Evolutionary conservation across 2,113 vertebrate genomes (phyloP).

Genomic region (Phaethon lepturus): DNA sequence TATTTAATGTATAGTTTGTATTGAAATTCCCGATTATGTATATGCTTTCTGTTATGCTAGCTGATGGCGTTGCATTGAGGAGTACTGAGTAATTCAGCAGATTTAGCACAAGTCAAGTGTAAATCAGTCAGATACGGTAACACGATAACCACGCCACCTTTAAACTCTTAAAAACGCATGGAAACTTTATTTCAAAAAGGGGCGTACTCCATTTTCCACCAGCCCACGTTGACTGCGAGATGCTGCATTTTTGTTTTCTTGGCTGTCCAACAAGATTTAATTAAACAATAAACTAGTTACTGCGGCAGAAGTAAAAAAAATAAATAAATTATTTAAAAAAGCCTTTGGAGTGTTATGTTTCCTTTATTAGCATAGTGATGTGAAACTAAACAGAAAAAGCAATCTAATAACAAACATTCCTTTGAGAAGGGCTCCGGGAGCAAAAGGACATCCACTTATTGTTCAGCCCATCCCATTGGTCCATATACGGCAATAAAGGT

Average conservation of each 20-base stretch:
- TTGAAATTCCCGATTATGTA: constrained; percentile 52
- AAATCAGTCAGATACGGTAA: constrained; percentile 78
- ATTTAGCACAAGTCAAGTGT: constrained; percentile 73
- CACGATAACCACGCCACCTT: constrained; percentile 68
- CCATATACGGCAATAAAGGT: constrained; percentile 84
- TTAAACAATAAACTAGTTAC: constrained; percentile 70
- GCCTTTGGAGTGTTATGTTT: constrained; percentile 74
- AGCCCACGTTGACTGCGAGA: background rate
- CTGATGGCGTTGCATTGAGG: constrained; percentile 66
- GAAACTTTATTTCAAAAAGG: constrained; percentile 58
- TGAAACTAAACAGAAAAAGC: constrained; percentile 82
- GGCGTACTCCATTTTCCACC: background rate
- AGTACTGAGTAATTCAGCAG: constrained; percentile 79
- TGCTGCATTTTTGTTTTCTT: constrained; percentile 48
- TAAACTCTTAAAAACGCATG: constrained; percentile 66
- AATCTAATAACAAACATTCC: constrained; percentile 86
- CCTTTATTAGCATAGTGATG: constrained; percentile 81
- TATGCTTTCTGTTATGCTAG: constrained; percentile 72
- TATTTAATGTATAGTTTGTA: constrained; percentile 68
- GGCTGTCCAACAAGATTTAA: constrained; percentile 53
- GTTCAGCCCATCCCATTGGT: constrained; percentile 84
- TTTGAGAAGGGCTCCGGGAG: constrained; percentile 82
- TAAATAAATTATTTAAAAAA: background rate
- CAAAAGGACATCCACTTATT: constrained; percentile 88
- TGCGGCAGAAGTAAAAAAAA: constrained; percentile 1